Conservation (phyloP, 2,797 vertebrate species). For the Loris lydekkerianus region DNA sequence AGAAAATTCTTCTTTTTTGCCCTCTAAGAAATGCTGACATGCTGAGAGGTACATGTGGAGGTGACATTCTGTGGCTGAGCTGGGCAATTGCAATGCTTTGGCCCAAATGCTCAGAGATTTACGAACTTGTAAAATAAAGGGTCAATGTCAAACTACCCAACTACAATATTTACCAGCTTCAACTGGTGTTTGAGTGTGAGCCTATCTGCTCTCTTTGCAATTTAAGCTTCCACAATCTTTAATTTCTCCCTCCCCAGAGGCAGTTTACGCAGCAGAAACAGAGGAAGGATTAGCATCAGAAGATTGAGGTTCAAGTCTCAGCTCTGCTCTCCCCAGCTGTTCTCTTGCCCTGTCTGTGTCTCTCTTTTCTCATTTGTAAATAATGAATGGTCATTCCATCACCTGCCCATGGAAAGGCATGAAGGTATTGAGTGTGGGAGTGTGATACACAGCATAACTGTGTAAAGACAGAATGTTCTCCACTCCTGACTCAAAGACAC, state of each 20-base stretch:
- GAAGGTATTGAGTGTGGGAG: rapidly evolving
- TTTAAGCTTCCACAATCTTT: neutral
- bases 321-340: neutral
- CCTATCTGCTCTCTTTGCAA: neutral
- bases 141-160: neutral
- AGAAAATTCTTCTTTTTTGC: conserved; percentile 53
- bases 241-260: neutral
- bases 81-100: conserved; percentile 14
- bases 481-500: neutral
- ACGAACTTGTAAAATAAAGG: neutral
- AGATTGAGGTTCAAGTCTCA: neutral
- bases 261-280: neutral
- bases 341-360: neutral
- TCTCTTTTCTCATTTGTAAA: neutral
- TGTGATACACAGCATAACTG: neutral
- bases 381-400: neutral
- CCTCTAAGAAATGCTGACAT: conserved; percentile 39
- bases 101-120: neutral
- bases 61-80: conserved; percentile 40
- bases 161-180: neutral
- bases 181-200: neutral
- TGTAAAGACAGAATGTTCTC: neutral
- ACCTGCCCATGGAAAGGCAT: neutral
- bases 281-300: neutral
- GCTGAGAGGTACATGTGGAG: neutral